Percentiles rank a stretch among this genome's conserved stretches.
Conservation (phyloP, 1,140 invertebrate genomes). For the Cydia pomonella region DNA sequence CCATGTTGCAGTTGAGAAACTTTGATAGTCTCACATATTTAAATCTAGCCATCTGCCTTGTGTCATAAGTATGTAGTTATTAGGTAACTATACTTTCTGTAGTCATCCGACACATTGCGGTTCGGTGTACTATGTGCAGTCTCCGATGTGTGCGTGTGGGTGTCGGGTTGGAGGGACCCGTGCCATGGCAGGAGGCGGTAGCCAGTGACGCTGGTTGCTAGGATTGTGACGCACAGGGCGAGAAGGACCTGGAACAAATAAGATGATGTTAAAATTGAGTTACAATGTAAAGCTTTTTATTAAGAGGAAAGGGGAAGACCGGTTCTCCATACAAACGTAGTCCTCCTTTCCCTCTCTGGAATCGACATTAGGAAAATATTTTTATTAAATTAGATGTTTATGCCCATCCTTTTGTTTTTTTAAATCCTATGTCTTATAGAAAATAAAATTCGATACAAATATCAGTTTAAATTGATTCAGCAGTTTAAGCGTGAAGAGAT, state of each 20-base stretch:
- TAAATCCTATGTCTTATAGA: no score
- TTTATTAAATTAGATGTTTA: no score
- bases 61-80: slow-evolving; percentile 68
- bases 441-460: no score
- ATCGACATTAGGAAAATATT: no score
- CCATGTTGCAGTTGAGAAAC: no score
- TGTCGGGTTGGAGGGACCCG: background rate
- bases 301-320: no score
- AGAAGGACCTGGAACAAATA: slow-evolving; percentile 45
- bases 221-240: slow-evolving; percentile 37
- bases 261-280: background rate
- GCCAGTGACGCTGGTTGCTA: slow-evolving; percentile 36
- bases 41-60: background rate
- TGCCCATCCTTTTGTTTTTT: no score
- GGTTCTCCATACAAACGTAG: no score
- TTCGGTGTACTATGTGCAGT: slow-evolving; percentile 27
- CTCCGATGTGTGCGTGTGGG: background rate
- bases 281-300: no score
- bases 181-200: slow-evolving; percentile 35
- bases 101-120: slow-evolving; percentile 57
- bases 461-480: no score
- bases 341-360: no score
- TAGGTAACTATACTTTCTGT: slow-evolving; percentile 66
- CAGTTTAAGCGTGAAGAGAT: no score
- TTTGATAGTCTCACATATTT: background rate